These are phyloP conservation scores for Cryptocephalus primarius DNA, from an alignment of 2,888 invertebrate genomes.

Conservation along the genomic window DNA sequence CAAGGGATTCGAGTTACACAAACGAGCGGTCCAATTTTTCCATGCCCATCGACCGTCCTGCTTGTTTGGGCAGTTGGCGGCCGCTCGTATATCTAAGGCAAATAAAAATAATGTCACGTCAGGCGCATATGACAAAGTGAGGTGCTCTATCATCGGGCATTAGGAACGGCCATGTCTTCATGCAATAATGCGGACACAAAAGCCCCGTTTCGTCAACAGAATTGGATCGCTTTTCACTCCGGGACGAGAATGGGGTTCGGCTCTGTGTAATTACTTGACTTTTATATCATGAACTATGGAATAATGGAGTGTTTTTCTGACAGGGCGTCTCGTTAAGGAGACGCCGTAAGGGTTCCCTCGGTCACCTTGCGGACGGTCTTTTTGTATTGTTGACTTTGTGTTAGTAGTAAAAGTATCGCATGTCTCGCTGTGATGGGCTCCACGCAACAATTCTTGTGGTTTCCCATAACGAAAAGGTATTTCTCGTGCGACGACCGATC, in stretches of 20 bases:
- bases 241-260: neutral
- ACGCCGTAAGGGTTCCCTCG: neutral
- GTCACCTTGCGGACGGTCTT: too few relatives aligned
- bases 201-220: constrained; percentile 12
- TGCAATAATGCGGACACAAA: constrained; percentile 19
- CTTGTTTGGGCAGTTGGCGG: constrained; percentile 2
- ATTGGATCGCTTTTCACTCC: constrained; percentile 12
- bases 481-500: too few relatives aligned
- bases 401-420: too few relatives aligned
- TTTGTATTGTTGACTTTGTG: too few relatives aligned
- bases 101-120: constrained; percentile 12
- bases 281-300: constrained; percentile 6
- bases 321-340: neutral
- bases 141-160: constrained; percentile 23
- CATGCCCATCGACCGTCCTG: neutral
- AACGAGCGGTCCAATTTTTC: neutral
- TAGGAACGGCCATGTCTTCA: constrained; percentile 20
- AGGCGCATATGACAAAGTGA: constrained; percentile 24
- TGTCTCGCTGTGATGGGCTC: too few relatives aligned
- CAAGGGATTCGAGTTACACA: neutral
- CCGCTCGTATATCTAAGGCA: constrained; percentile 9
- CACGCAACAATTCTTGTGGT: too few relatives aligned
- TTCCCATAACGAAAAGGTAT: too few relatives aligned
- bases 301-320: constrained; percentile 6
- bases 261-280: constrained; percentile 10